phyloP scores from a whole-genome alignment of 2,888 invertebrate genomes.

The Nomada fabriciana region DNA sequence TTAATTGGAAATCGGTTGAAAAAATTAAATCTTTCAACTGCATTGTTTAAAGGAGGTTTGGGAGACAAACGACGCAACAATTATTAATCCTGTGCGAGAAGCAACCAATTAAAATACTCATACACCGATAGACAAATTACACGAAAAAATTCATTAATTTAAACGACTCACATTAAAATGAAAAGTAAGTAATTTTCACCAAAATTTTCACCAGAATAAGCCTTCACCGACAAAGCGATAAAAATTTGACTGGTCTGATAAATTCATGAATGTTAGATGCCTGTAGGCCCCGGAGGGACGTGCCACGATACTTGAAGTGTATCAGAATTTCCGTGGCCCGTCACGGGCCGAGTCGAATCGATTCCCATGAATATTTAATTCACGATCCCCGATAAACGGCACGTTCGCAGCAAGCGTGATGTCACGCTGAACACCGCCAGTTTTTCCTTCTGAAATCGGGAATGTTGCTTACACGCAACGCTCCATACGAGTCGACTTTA shows the following conservation, averaged over 20 bases:
- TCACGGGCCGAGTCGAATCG: conserved; percentile 24
- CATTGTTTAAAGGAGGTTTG: no score
- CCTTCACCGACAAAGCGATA: not conserved
- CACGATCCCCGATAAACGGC: conserved; percentile 31
- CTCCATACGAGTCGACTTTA: no score
- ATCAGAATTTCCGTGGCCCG: conserved; percentile 15
- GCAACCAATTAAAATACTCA: no score
- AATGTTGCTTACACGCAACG: not conserved
- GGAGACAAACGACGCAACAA: no score
- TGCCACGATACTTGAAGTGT: conserved; percentile 6
- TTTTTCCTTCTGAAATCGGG: conserved; percentile 7
- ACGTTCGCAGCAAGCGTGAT: not conserved
- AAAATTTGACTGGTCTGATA: conserved; percentile 27
- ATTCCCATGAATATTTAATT: conserved; percentile 53
- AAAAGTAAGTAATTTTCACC: no score
- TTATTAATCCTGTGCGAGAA: no score
- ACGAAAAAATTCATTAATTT: no score
- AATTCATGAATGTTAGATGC: conserved; percentile 52
- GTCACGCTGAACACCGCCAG: not conserved
- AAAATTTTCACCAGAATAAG: not conserved
- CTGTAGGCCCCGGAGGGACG: not conserved
- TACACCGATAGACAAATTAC: no score
- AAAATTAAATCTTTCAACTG: no score
- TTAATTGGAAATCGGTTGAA: no score
- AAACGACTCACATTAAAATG: no score